Evolutionary conservation across 2,113 vertebrate genomes (phyloP).

Genomic region (Cyprinodon tularosa): DNA sequence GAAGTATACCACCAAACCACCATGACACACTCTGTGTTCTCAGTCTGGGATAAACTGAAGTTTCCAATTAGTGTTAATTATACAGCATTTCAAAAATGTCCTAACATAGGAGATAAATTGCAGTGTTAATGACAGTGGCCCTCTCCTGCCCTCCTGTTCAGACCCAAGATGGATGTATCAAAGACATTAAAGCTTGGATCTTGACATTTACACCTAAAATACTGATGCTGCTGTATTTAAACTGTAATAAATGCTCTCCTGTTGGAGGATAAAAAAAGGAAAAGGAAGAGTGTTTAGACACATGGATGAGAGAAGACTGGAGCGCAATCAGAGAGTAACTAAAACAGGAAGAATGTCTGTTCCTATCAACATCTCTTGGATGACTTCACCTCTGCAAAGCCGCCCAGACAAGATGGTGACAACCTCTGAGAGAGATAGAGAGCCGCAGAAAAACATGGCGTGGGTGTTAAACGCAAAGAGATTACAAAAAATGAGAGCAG

Average conservation of each 20-base stretch:
- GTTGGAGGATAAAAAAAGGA: slow-evolving; percentile 21
- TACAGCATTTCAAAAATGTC: slow-evolving; percentile 57
- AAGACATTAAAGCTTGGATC: slow-evolving; percentile 17
- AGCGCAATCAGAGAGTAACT: slow-evolving; percentile 70
- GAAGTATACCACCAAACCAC: slow-evolving; percentile 12
- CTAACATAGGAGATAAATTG: slow-evolving; percentile 69
- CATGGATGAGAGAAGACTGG: slow-evolving; percentile 62
- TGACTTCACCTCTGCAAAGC: slow-evolving; percentile 63
- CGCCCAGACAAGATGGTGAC: slow-evolving; percentile 62
- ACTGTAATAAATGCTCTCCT: slow-evolving; percentile 6
- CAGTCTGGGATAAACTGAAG: slow-evolving; percentile 46
- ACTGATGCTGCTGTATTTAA: slow-evolving; percentile 14
- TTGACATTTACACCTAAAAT: slow-evolving; percentile 15
- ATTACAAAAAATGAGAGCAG: slow-evolving; percentile 45
- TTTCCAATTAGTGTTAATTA: slow-evolving; percentile 68
- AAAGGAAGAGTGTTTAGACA: slow-evolving; percentile 65
- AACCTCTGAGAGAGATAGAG: slow-evolving; percentile 45
- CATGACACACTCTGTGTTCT: slow-evolving; percentile 31
- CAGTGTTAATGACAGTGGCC: slow-evolving; percentile 64
- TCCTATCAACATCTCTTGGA: slow-evolving; percentile 59
- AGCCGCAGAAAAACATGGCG: slow-evolving; percentile 29
- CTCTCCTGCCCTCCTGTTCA: slow-evolving; percentile 45
- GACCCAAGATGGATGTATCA: slow-evolving; percentile 42
- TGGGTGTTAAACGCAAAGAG: slow-evolving; percentile 34
- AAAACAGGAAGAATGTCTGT: slow-evolving; percentile 69